Conservation (phyloP, 2,888 invertebrate genomes). For the Acronicta psi region DNA sequence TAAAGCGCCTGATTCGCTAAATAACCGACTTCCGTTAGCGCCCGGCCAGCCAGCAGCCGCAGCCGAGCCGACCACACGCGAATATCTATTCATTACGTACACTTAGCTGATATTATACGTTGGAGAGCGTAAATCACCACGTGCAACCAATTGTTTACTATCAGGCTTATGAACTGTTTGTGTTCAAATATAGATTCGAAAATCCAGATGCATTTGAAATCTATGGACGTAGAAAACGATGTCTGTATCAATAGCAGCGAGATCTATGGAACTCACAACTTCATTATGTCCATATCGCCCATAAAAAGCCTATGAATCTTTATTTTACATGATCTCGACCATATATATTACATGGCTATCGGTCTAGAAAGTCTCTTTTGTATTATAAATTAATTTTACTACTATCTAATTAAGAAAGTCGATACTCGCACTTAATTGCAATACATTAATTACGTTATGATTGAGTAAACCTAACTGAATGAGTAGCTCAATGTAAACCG, state of each 20-base stretch:
- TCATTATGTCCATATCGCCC: too few species aligned
- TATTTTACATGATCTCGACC: too few species aligned
- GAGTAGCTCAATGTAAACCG: constrained; percentile 16
- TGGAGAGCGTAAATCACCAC: constrained; percentile 50
- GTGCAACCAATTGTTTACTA: constrained; percentile 51
- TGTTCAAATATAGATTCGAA: constrained; percentile 6
- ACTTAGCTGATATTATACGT: constrained; percentile 48
- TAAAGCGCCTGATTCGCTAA: constrained; percentile 67
- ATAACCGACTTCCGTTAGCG: constrained; percentile 76
- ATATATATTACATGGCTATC: too few species aligned
- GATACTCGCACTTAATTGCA: too few species aligned
- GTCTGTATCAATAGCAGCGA: too few species aligned
- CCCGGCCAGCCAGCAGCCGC: constrained; percentile 53
- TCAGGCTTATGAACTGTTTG: constrained; percentile 15
- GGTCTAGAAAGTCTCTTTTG: too few species aligned
- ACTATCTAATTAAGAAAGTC: too few species aligned
- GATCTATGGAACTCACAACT: too few species aligned
- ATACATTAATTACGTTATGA: too few species aligned
- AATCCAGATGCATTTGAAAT: constrained; percentile 8
- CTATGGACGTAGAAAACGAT: neutral
- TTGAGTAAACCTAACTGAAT: constrained; percentile 5
- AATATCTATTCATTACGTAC: constrained; percentile 63
- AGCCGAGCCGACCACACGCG: constrained; percentile 71
- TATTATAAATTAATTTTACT: too few species aligned
- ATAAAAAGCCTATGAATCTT: too few species aligned